Evolutionary conservation across 2,797 vertebrate species (phyloP).

Genomic region (Poeciliopsis turneri): DNA sequence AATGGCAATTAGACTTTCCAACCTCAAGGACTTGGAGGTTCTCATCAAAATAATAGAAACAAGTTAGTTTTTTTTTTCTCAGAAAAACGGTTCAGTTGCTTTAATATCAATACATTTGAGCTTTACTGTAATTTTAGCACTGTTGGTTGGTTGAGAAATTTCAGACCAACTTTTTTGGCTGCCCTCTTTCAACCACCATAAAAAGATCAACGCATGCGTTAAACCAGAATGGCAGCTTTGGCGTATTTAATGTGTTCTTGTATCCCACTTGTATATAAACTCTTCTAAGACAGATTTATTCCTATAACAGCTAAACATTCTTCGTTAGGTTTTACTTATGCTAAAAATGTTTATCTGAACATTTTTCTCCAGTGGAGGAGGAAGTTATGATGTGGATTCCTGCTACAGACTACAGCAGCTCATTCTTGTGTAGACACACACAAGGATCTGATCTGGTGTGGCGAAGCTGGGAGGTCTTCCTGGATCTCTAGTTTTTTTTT

Average conservation of each 20-base stretch:
- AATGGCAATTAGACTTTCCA: background rate
- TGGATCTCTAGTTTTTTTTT: constrained; percentile 51
- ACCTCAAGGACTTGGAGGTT: background rate
- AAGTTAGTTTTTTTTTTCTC: background rate
- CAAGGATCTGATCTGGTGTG: constrained; percentile 10
- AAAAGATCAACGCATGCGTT: background rate
- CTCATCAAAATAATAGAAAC: background rate
- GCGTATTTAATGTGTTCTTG: background rate
- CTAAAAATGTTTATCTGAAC: constrained; percentile 16
- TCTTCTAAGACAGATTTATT: background rate
- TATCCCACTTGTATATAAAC: background rate
- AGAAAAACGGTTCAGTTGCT: background rate
- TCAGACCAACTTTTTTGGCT: background rate
- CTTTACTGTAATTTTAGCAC: background rate
- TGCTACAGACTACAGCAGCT: constrained; percentile 57
- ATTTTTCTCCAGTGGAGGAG: constrained; percentile 17
- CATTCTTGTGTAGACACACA: constrained; percentile 23
- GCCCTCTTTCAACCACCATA: background rate
- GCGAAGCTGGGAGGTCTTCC: constrained; percentile 23
- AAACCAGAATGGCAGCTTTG: background rate
- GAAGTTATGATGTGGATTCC: constrained; percentile 15
- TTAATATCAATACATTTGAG: background rate
- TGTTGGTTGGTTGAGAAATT: background rate
- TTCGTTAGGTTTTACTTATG: background rate
- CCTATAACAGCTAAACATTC: background rate